Percentiles rank a stretch among this genome's conserved stretches.
These are phyloP conservation scores for Magallana nippona DNA, from an alignment of 2,888 invertebrate genomes.

Conservation along the genomic window DNA sequence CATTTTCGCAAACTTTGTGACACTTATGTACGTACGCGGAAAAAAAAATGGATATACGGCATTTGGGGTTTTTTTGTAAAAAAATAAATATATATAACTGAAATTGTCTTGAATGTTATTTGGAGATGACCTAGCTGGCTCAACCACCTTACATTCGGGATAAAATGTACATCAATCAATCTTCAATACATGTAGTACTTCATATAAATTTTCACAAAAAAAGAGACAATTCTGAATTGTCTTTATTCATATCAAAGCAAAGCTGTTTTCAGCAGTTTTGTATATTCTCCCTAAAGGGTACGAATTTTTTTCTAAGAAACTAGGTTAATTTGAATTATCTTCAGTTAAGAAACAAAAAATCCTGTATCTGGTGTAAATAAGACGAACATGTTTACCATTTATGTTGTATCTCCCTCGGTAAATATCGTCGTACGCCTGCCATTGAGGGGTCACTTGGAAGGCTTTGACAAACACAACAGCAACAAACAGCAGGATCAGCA, in stretches of 20 bases:
- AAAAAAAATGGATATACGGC: no score
- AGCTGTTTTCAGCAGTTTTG: no score
- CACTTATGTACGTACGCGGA: no score
- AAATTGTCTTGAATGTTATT: background rate
- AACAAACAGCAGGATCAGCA: constrained; percentile 72
- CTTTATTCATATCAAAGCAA: no score
- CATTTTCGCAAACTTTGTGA: no score
- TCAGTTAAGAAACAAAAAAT: background rate
- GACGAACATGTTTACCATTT: constrained; percentile 67
- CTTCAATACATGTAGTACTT: no score
- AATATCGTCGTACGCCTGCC: constrained; percentile 78
- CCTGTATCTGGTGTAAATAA: background rate
- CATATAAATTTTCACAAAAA: no score
- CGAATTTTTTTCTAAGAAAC: no score
- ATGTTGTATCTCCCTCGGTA: constrained; percentile 75
- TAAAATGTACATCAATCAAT: background rate
- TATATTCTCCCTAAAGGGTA: no score
- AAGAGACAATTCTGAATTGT: no score
- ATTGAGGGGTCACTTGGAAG: constrained; percentile 75
- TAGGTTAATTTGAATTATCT: no score
- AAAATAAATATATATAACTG: background rate
- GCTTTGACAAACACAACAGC: constrained; percentile 76
- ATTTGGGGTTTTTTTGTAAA: background rate
- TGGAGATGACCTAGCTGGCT: background rate
- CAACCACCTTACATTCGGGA: background rate